These are phyloP conservation scores for Catocala sponsa DNA, from an alignment of 2,888 invertebrate species.

Conservation along the genomic window DNA sequence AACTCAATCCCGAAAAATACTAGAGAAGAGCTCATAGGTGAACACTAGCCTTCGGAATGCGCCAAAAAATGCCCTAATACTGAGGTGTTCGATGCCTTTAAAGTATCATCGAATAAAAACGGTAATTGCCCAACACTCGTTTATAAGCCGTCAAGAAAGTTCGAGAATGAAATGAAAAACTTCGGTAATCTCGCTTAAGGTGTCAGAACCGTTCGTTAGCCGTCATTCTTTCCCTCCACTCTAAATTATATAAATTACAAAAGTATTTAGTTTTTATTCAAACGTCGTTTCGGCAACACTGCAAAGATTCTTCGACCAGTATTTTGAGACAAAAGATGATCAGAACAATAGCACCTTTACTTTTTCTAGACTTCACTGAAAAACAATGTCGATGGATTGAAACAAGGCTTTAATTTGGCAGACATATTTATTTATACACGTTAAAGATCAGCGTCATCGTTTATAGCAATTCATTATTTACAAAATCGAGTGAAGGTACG, in stretches of 20 bases:
- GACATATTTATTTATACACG: conserved; percentile 87
- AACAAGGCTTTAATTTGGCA: conserved; percentile 81
- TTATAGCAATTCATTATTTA: conserved; percentile 85
- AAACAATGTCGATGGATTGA: conserved; percentile 58
- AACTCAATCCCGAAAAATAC: not conserved
- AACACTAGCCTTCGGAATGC: conserved; percentile 18
- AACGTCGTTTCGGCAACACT: conserved; percentile 31
- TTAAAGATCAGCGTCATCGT: conserved; percentile 84
- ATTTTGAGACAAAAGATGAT: conserved; percentile 52
- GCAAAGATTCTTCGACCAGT: conserved; percentile 48
- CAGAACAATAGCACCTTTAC: conserved; percentile 56
- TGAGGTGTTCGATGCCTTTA: conserved; percentile 31
- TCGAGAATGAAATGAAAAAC: conserved; percentile 64
- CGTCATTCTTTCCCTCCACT: conserved; percentile 59
- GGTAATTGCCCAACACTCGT: conserved; percentile 58
- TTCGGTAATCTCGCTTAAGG: conserved; percentile 62
- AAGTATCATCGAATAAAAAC: conserved; percentile 54
- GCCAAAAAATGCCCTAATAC: conserved; percentile 22
- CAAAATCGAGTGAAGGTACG: conserved; percentile 83
- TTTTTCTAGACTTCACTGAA: conserved; percentile 37
- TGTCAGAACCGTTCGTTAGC: conserved; percentile 71
- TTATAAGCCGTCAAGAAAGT: conserved; percentile 56
- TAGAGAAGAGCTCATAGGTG: not conserved
- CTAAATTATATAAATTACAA: conserved; percentile 65
- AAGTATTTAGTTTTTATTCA: conserved; percentile 63